Base-by-base conservation (phyloP, 2,888 invertebrate species). In the Embidobia sp. region DNA sequence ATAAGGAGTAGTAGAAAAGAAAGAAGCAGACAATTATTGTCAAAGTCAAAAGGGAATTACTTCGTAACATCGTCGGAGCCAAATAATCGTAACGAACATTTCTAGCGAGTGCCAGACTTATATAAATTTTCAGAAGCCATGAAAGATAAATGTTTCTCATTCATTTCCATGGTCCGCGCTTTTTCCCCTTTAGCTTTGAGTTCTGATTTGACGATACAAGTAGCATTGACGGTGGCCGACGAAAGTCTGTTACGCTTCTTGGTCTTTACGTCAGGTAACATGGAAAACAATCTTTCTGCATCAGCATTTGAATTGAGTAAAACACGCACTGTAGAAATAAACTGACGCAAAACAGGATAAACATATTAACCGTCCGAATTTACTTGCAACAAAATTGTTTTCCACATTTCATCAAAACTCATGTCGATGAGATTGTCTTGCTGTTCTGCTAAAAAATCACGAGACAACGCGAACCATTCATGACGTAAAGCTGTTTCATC, bases 381-480 rank as follows among this genome's bases (percentile, higher is more conserved):
- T 19, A 2, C 0, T 29, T 5, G 8, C 13, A 15, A 29, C 5
- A 37, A 42, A 18, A 57, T 42, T 5, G 1, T 10, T 42, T 57
- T 57, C 57, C 57, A 57, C 44, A 27, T 27, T 7, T 57, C 44
- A 27, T 57, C 42, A 18, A 57, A 51, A 13, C 1, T 3, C 8
- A 8, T 5, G 1, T 4, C 7, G 4, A 31, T 3, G 3, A 51
- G 3, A 8, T 51, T 11, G 11, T 10, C 1, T 35, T 51, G 8
- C 13, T 51, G 22, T 26, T 44, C 31, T 5, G 5, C 5, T 2
- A 53, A 27, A 26, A 53, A 55, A 7, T 53, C n/a, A 0, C 6
- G 8, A 3, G 33, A 33, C 11, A 70, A 49, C 2, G 13, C 10
- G n/a, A 0, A n/a, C 72, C 72, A 72, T 31, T 63, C 72, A 0